Evolutionary conservation across 2,797 vertebrate genomes (phyloP), one percentile per base, ranked within the genome.

Genomic region (Coregonus ussuriensis): DNA sequence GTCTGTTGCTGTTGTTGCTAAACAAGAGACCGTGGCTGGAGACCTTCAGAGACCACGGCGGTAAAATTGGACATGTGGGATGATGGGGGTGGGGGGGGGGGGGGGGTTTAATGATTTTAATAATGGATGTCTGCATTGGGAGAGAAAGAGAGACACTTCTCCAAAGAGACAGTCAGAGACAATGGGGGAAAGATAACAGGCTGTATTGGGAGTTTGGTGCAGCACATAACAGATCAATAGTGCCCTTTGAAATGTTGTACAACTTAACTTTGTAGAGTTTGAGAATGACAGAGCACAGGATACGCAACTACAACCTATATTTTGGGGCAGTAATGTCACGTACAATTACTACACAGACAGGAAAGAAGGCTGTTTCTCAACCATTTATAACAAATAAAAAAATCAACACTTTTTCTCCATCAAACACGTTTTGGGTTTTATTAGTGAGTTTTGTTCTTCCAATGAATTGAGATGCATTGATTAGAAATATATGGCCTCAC

Each of bases 1-100:
- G 18, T 52, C 47, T 77, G 82, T 78, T 81, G 70, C 81, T 83
- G 84, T 86, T 87, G 85, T 84, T 82, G 80, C 85, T 88, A 90
- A 90, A 92, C 87, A 89, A 86, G 90, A 88, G 87, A 91, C 47
- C 2, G 1, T 4, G 4, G 2, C 1, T 15, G 21, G 3, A 7
- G 74, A 15, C 13, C 16, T 4, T 11, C 11, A 91, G 37, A 90
- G 79, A 84, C 88, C 87, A 81, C 75, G 82, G 80, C 7, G 74
- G 83, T 86, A 83, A 90, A 93, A 93, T 92, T 92, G 91, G 90
- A 79, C 92, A 85, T 88, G 18, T 29, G 71, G 63, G 63, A 63
- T 79, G 65, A 79, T 62, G 85, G 25, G 16, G 15, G 62, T 63
- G 79, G 85, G 7, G n/a, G 41, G 85, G 7, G n/a, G 41, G 41